Evolutionary conservation across 2,888 invertebrate genomes (phyloP), one percentile per base, ranked within the genome.

Genomic region (Allophyes oxyacanthae): DNA sequence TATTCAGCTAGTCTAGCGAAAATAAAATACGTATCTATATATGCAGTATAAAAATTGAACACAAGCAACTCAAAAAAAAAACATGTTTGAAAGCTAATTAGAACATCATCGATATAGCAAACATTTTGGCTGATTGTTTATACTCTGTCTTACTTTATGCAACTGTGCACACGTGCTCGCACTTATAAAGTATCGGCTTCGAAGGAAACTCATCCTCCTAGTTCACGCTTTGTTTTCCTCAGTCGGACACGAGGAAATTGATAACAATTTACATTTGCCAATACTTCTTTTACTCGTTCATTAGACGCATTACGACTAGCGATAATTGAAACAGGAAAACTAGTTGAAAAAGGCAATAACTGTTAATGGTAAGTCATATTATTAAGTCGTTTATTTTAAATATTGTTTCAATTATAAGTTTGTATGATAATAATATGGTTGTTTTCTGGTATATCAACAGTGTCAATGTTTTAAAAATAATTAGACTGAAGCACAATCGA

Each of bases 381-480:
- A 20, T 37, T 37, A 10, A 8, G 37, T 1, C 20, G 15, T 5
- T 37, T n/a, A 20, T 8, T 15, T 15, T 37, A 15, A 37, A 15
- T 36, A 36, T 37, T 15, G 8, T 28, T 28, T 8, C 28, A 28
- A 28, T 28, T 28, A 28, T 8, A 1, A 28, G 28, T 28, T 28
- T 33, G n/a, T 11, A 33, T 13, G 5, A 33, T 25, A 26, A 11
- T 11, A 11, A 26, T 41, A 20, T 20, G 20, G 32, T n/a, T 38
- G 7, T 7, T 11, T 38, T 38, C n/a, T 25, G 6, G 25, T 11
- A 25, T n/a, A 32, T 0, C 3, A 41, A 26, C 26, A 11, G 2
- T 8, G 11, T 6, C 7, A 25, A 41, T 41, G 11, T 20, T 41
- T 41, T 41, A 41, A 41, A 26, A 38, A 38, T 38, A 38, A 6